Evolutionary conservation across 1,140 invertebrate species (phyloP).

Genomic region (Drosophila nannoptera): DNA sequence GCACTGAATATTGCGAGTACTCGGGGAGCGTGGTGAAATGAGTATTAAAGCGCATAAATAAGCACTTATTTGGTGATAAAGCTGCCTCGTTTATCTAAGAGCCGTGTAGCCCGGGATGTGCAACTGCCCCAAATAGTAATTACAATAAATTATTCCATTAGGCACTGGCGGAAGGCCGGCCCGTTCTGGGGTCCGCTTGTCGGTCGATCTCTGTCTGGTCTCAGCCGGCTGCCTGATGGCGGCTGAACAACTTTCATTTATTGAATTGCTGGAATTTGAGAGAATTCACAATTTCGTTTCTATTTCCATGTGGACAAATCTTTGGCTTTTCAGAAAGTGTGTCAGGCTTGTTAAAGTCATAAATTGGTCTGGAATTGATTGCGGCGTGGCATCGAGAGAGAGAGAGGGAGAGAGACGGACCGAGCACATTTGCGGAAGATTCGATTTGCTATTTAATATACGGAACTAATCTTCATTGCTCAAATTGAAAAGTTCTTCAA

Average conservation of each 20-base stretch:
- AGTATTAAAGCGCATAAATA: slow-evolving; percentile 43
- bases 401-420: too few species aligned
- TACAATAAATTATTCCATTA: slow-evolving; percentile 50
- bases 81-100: slow-evolving; percentile 33
- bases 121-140: slow-evolving; percentile 36
- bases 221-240: not conserved
- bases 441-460: too few species aligned
- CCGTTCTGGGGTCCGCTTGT: not conserved
- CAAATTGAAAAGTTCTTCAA: too few species aligned
- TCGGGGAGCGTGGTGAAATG: slow-evolving; percentile 6
- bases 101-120: not conserved
- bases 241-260: not conserved
- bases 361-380: not conserved
- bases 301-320: not conserved
- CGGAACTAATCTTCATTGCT: too few species aligned
- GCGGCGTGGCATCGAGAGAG: too few species aligned
- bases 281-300: slow-evolving; percentile 28
- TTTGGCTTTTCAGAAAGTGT: not conserved
- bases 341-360: slow-evolving; percentile 10
- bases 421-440: too few species aligned
- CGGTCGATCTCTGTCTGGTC: too few species aligned
- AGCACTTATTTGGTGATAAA: slow-evolving; percentile 47
- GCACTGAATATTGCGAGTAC: slow-evolving; percentile 36
- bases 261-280: not conserved
- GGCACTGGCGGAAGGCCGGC: slow-evolving; percentile 12